Evolutionary conservation across 2,113 vertebrate species (phyloP), one percentile per base, ranked within the genome.

Genomic region (Sander lucioperca): DNA sequence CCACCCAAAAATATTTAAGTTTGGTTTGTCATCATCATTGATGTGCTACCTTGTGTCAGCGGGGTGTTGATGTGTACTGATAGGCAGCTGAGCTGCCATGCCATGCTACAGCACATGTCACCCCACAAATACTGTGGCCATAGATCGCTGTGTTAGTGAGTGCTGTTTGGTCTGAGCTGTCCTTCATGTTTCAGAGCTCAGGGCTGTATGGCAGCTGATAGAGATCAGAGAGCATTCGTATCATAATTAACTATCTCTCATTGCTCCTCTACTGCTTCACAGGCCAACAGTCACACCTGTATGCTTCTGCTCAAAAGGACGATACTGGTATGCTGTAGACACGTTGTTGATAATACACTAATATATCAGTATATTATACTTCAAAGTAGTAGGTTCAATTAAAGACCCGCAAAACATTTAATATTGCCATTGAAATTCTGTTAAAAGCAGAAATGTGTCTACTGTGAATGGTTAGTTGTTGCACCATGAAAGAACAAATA

Each of bases 161-260:
- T 4, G 15, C 11, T n/a, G 36, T 62, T 39, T 62, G 64, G 23
- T 67, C 36, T 15, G 50, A 6, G 25, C 71, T 76, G 79, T 74
- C 82, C 85, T 73, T 85, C 82, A 77, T 78, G 57, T 83, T 58
- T 58, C 54, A 16, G 9, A 65, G 62, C 69, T 57, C 21, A 21
- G 54, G 73, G 79, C 86, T 59, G 56, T 59, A 19, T 39, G 62
- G 45, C 39, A 57, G 51, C 21, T 64, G 74, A 80, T 59, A 56
- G 25, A 72, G 61, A 88, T 85, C 77, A 72, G 16, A 76, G 74
- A 71, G 65, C 65, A 72, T 50, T 54, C 71, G 78, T 85, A 89
- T 91, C 92, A 88, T 91, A 89, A 94, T 93, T 84, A 91, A 92
- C 86, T 82, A 87, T 89, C 90, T 86, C 74, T 57, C 77, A 78